Base-by-base conservation (phyloP, 2,113 vertebrate genomes). In the Cervus canadensis region DNA sequence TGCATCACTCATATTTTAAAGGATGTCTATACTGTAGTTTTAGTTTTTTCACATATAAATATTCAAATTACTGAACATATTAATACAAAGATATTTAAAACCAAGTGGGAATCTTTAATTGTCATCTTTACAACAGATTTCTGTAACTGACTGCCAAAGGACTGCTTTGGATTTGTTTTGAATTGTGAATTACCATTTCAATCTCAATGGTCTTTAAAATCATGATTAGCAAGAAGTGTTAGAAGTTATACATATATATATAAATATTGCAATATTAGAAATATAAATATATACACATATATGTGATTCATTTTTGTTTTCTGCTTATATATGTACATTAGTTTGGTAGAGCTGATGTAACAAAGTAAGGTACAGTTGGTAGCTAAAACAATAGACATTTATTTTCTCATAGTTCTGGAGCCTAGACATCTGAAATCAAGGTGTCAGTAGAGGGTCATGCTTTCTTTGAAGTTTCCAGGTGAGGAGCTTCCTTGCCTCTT, bases 391-490 rank as follows among this genome's bases (percentile, higher is more conserved):
- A 23, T 2, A 26, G 43, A 56, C 3, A 25, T 81, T 4, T 45
- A 71, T 52, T 30, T 17, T 60, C 9, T 10, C 45, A 21, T 0
- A 43, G 3, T 60, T 43, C 19, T 54, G 6, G 4, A 56, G 56
- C 6, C 16, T 7, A 21, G 21, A 67, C 30, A 21, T 64, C 8
- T 57, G 17, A 57, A 50, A 56, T 43, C 25, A 21, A 40, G 25
- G 14, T 33, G 3, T n/a, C 45, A 16, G 15, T 5, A 52, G 26
- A 36, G 5, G 40, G 40, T 33, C 0, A 1, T 6, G 6, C 1
- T 26, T 21, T 19, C 33, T 62, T 12, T 30, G 25, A 36, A 8
- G 3, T 1, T 19, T 25, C 8, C 12, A 19, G 12, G 16, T 10
- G 33, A 26, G 11, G 14, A 30, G 19, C 10, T 40, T 36, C 23